Conservation (phyloP, 2,888 invertebrate species). For the Leucophenga maculata region DNA sequence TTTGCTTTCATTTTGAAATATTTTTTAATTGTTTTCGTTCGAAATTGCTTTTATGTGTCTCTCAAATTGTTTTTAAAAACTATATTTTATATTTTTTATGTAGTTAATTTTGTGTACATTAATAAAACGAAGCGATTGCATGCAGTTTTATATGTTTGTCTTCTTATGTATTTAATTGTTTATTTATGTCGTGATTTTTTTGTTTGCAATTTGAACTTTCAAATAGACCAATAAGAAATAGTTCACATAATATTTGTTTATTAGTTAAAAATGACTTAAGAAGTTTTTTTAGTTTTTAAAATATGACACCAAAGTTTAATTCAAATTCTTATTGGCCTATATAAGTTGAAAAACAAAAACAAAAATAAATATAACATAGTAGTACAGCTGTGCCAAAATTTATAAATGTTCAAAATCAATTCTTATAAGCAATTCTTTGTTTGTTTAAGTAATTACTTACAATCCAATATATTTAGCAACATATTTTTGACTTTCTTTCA, state of each 20-base stretch:
- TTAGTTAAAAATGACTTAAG: too few species aligned
- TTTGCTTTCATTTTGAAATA: constrained; percentile 23
- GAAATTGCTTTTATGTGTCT: constrained; percentile 27
- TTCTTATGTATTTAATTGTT: constrained; percentile 8
- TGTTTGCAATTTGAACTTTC: background rate
- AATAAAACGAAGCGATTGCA: constrained; percentile 32
- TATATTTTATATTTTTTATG: constrained; percentile 27
- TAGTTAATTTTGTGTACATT: constrained; percentile 16
- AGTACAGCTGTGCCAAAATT: background rate
- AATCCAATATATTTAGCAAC: constrained; percentile 43
- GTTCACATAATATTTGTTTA: background rate
- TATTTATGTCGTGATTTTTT: background rate
- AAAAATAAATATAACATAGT: too few species aligned
- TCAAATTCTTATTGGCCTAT: too few species aligned
- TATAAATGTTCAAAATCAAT: constrained; percentile 7
- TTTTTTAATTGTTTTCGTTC: constrained; percentile 26
- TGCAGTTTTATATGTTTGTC: constrained; percentile 12
- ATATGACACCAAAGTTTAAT: too few species aligned
- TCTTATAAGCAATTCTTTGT: constrained; percentile 6
- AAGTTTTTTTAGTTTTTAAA: background rate
- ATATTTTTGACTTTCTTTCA: constrained; percentile 36
- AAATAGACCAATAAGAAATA: background rate
- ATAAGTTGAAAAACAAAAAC: too few species aligned
- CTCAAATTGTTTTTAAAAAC: background rate
- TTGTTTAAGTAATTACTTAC: constrained; percentile 32